Percentiles rank a stretch among this genome's conserved stretches.
Conservation (phyloP, 30 jellyfish, hydroid and myxozoan species). For the Nemopilema nomurai region DNA sequence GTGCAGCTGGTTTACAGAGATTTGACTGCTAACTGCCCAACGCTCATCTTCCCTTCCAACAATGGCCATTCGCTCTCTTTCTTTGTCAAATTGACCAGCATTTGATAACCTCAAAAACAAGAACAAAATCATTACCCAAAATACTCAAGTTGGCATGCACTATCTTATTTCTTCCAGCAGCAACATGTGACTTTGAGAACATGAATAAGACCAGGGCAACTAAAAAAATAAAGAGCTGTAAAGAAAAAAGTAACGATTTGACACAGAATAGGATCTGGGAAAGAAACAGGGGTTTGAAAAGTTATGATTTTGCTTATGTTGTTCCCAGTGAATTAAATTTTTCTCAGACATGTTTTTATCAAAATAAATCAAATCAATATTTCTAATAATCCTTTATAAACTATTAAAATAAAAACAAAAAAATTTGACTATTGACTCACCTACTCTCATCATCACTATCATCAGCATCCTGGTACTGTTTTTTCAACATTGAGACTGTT, state of each 20-base stretch:
- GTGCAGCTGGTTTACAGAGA: conserved; percentile 46
- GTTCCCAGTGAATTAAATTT: too few species aligned
- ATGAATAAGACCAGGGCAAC: too few species aligned
- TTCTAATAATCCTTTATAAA: neutral
- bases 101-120: neutral
- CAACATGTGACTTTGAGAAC: too few species aligned
- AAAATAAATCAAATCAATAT: too few species aligned
- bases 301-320: too few species aligned
- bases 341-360: too few species aligned
- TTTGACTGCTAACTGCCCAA: conserved; percentile 16
- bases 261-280: too few species aligned
- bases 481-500: conserved; percentile 52
- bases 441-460: conserved; percentile 50
- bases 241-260: too few species aligned
- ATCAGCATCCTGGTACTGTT: conserved; percentile 44
- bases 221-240: too few species aligned
- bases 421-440: neutral
- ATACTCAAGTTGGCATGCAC: too few species aligned
- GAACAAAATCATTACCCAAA: too few species aligned
- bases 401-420: neutral
- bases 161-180: too few species aligned
- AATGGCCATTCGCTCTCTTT: conserved; percentile 54
- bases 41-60: conserved; percentile 57
- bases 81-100: conserved; percentile 25
- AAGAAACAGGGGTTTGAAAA: neutral